Evolutionary conservation across 64 coral and sea anemone genomes (phyloP), one percentile per base, ranked within the genome.

Genomic region (Actinia equina): DNA sequence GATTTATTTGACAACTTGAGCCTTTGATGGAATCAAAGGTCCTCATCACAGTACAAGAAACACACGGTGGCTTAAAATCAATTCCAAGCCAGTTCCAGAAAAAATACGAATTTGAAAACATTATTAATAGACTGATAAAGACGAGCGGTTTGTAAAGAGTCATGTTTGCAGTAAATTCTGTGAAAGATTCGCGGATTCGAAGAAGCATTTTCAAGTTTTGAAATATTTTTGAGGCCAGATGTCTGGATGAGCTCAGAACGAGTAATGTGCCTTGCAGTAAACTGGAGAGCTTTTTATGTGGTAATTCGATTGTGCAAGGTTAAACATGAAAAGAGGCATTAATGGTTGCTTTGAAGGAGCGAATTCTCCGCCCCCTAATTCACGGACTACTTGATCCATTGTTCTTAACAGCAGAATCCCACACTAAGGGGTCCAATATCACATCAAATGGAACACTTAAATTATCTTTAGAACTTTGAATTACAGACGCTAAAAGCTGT

Each of bases 1-100:
- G 69, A 74, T 74, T 74, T 0, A 41, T 4, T 14, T 30, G 69
- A 14, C 69, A 74, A 41, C 26, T 74, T 74, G 69, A 26, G 13
- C 23, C 25, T 41, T 41, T 42, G 69, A 74, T 74, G 1, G 69
- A 22, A 43, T 81, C 43, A 44, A 92, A 52, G 27, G 94, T 85
- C 23, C 49, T 89, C 89, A 89, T 97, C 15, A 97, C 84, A 10
- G 94, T 85, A 63, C 94, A 97, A 9, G 91, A 87, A n/a, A 97
- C 91, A 20, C 94, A 97, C 2, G 94, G 91, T 4, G 94, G 17
- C 17, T 93, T 84, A 16, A 93, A 49, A 58, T 22, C 77, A 17
- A 30, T 77, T 16, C 43, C 84, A 87, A 92, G 84, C 49, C 77
- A 87, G 42, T 10, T 78, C 90, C 7, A 92, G 51, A 92, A 92